phyloP scores from a whole-genome alignment of 2,113 vertebrate species.

The Eurystomus gularis region DNA sequence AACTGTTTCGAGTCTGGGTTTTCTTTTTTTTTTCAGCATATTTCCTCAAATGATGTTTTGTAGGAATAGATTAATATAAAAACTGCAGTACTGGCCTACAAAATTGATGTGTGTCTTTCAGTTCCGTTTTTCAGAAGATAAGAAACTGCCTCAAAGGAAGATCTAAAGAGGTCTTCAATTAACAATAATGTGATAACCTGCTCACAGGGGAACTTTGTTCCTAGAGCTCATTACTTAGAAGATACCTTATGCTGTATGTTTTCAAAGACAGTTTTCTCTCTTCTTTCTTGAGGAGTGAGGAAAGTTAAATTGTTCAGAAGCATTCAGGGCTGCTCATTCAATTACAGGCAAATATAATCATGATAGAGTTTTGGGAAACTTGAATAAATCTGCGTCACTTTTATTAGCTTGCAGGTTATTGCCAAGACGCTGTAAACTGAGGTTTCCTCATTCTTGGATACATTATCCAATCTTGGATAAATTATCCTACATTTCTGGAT shows the following conservation, averaged over 20 bases:
- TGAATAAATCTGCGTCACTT: background rate
- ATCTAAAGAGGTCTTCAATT: background rate
- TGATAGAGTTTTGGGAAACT: background rate
- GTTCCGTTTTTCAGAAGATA: background rate
- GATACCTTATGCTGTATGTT: background rate
- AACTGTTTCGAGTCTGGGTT: background rate
- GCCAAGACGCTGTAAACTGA: background rate
- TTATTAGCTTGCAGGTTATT: background rate
- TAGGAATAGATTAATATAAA: background rate
- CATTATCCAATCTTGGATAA: too few relatives aligned
- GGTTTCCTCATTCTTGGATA: background rate
- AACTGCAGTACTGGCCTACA: background rate
- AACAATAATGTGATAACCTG: background rate
- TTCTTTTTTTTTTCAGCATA: background rate
- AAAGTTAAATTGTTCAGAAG: background rate
- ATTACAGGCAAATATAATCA: background rate
- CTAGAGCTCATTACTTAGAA: background rate
- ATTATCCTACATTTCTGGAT: too few relatives aligned
- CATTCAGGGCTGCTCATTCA: background rate
- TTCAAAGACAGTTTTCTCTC: background rate
- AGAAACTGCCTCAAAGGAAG: background rate
- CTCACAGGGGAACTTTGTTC: background rate
- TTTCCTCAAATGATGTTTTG: slow-evolving; percentile 4
- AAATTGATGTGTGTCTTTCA: background rate
- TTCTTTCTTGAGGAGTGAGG: background rate